Conservation (phyloP, 2,888 invertebrate species). For the Diloba caeruleocephala region DNA sequence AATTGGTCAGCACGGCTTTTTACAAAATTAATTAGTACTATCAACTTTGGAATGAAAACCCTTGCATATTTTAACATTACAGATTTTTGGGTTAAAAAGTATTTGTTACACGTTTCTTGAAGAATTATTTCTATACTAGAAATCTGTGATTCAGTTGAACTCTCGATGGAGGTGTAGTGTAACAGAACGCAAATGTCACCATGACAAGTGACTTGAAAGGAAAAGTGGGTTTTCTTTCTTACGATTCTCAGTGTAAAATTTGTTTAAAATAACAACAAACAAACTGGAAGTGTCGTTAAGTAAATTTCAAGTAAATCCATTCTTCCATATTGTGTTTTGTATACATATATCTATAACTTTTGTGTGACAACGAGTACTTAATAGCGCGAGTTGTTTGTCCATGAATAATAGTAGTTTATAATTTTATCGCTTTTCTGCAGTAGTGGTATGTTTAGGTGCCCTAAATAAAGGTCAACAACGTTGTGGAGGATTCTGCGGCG, state of each 20-base stretch:
- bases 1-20: too few species aligned
- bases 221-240: slow-evolving; percentile 48
- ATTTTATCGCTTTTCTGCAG: slow-evolving; percentile 59
- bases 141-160: too few species aligned
- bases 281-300: slow-evolving; percentile 8
- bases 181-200: slow-evolving; percentile 33
- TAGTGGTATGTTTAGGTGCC: slow-evolving; percentile 64
- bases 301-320: slow-evolving; percentile 9
- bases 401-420: slow-evolving; percentile 39
- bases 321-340: slow-evolving; percentile 7
- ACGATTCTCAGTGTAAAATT: slow-evolving; percentile 4
- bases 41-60: too few species aligned
- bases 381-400: slow-evolving; percentile 22
- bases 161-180: neutral
- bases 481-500: slow-evolving; percentile 42
- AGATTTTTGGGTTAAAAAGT: too few species aligned
- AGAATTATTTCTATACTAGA: too few species aligned
- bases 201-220: slow-evolving; percentile 41
- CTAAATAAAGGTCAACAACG: slow-evolving; percentile 75
- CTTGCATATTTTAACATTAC: too few species aligned
- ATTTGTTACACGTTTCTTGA: too few species aligned
- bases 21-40: too few species aligned
- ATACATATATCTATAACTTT: neutral
- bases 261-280: slow-evolving; percentile 33
- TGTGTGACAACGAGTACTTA: slow-evolving; percentile 26